phyloP scores from a whole-genome alignment of 2,797 vertebrate genomes.

The Aphelocoma californica region DNA sequence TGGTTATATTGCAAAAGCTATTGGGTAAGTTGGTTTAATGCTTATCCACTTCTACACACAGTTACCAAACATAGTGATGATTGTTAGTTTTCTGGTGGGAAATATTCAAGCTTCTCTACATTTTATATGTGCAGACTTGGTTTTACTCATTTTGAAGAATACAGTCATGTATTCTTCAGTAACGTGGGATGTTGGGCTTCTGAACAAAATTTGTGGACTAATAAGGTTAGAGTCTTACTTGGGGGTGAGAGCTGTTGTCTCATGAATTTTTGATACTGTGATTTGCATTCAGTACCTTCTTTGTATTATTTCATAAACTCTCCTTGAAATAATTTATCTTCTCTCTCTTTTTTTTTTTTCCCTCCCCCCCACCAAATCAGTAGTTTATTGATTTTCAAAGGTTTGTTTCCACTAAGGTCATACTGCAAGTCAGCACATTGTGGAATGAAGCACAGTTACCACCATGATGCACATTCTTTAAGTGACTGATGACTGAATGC shows the following conservation, averaged over 20 bases:
- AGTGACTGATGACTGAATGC: not conserved
- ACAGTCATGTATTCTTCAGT: fast-evolving
- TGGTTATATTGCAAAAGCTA: constrained; percentile 98
- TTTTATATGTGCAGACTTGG: not conserved
- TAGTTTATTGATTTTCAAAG: not conserved
- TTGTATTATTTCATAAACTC: not conserved
- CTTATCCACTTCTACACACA: not conserved
- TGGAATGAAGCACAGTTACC: not conserved
- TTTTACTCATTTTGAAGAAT: not conserved
- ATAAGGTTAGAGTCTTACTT: not conserved
- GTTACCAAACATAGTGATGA: not conserved
- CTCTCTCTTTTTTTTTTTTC: too few species aligned
- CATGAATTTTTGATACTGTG: not conserved
- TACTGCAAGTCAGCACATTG: not conserved
- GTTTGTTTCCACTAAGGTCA: not conserved
- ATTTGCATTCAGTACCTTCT: not conserved
- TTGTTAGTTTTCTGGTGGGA: not conserved
- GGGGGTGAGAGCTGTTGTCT: not conserved
- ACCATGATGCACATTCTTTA: not conserved
- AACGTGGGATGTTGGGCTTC: not conserved
- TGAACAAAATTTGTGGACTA: not conserved
- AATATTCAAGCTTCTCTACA: not conserved
- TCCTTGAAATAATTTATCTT: not conserved
- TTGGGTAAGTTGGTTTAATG: constrained; percentile 84
- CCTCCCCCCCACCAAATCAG: fast-evolving